phyloP scores from a whole-genome alignment of 2,797 vertebrate species.

The Thalassophryne amazonica region DNA sequence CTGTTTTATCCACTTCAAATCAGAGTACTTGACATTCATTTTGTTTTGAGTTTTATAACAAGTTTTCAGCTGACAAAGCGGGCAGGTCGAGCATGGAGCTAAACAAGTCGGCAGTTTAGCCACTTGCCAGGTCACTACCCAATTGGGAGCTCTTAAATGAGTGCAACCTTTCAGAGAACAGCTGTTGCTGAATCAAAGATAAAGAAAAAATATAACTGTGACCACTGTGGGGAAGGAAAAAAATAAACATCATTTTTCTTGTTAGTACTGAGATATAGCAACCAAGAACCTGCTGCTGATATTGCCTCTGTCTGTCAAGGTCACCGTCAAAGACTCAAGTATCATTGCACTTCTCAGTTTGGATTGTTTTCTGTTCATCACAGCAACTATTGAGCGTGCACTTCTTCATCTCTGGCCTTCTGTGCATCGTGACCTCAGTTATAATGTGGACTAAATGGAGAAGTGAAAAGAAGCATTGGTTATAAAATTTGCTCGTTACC shows the following conservation, averaged over 20 bases:
- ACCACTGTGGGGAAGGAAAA: constrained; percentile 22
- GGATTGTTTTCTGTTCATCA: not conserved
- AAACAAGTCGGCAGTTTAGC: constrained; percentile 35
- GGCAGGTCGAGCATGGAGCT: constrained; percentile 22
- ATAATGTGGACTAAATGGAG: constrained; percentile 30
- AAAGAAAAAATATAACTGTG: constrained; percentile 4
- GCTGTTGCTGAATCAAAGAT: constrained; percentile 38
- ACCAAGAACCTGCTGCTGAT: constrained; percentile 22
- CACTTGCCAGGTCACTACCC: constrained; percentile 37
- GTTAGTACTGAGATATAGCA: constrained; percentile 35
- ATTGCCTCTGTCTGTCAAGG: constrained; percentile 28
- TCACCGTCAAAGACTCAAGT: constrained; percentile 28
- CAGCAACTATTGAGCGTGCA: not conserved
- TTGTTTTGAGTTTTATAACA: too few relatives aligned
- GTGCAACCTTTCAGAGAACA: constrained; percentile 45
- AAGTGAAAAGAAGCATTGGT: constrained; percentile 39
- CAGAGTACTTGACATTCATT: too few relatives aligned
- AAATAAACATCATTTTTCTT: constrained; percentile 43
- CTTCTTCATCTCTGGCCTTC: constrained; percentile 1
- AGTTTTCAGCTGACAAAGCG: constrained; percentile 1
- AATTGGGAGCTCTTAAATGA: constrained; percentile 44
- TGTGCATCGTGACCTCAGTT: constrained; percentile 1
- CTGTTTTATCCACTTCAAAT: too few relatives aligned
- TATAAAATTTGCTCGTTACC: constrained; percentile 36
- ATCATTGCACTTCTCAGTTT: constrained; percentile 13